phyloP scores from a whole-genome alignment of 2,113 vertebrate species.

The Macaca mulatta region DNA sequence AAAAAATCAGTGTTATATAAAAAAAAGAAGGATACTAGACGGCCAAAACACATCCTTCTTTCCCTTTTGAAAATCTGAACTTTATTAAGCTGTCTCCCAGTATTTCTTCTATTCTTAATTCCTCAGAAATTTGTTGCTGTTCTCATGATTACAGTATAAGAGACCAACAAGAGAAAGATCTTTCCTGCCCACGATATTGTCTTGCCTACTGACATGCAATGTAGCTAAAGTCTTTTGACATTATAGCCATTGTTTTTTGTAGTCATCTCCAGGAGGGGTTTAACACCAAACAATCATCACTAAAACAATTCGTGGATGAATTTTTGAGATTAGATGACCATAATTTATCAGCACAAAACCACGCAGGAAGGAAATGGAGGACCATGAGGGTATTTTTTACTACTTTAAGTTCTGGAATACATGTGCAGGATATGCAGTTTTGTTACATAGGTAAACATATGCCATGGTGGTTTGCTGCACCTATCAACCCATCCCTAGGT shows the following conservation, averaged over 20 bases:
- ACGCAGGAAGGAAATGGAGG: neutral
- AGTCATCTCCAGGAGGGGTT: neutral
- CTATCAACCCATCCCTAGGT: too few relatives aligned
- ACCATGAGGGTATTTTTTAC: neutral
- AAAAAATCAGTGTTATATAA: constrained; percentile 15
- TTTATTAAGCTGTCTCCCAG: neutral
- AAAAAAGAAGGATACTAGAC: neutral
- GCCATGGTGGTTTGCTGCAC: too few relatives aligned
- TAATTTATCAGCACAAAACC: constrained; percentile 20
- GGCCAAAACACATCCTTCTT: neutral
- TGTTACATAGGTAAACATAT: too few relatives aligned
- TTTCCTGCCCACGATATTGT: neutral
- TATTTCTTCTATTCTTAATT: constrained; percentile 7
- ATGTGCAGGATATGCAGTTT: too few relatives aligned
- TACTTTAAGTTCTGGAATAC: too few relatives aligned
- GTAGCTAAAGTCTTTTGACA: neutral
- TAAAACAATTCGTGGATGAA: neutral
- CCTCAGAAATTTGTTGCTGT: neutral
- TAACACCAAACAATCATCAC: neutral
- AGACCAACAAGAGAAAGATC: neutral
- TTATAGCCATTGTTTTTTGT: constrained; percentile 17
- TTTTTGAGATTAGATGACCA: neutral
- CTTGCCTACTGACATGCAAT: neutral
- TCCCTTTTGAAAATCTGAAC: constrained; percentile 23
- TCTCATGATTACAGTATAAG: neutral